Evolutionary conservation across 1,140 invertebrate species (phyloP).

Genomic region (Nixonia krombeini): DNA sequence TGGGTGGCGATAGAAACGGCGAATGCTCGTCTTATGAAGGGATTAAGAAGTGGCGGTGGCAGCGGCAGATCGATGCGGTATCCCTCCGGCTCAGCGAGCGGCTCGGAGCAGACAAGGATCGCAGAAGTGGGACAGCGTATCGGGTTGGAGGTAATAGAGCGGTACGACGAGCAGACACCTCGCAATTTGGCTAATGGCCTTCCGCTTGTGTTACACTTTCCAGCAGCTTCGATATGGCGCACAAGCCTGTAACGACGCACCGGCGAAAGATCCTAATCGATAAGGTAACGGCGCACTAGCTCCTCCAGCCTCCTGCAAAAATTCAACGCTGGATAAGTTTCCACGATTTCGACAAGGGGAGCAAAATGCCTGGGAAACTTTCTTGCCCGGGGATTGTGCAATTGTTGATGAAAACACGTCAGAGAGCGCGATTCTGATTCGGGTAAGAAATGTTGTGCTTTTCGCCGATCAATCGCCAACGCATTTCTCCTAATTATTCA

Average conservation of each 20-base stretch:
- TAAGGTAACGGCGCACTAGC: not conserved
- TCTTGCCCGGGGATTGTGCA: no score
- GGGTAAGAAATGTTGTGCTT: no score
- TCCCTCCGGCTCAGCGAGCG: constrained; percentile 30
- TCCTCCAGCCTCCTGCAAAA: not conserved
- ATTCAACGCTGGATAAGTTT: constrained; percentile 1
- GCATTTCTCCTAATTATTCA: no score
- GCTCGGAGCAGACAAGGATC: constrained; percentile 37
- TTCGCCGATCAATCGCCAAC: no score
- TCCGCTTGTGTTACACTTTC: constrained; percentile 57
- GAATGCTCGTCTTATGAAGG: constrained; percentile 26
- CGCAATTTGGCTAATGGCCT: constrained; percentile 68
- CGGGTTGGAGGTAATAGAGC: constrained; percentile 63
- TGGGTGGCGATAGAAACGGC: no score
- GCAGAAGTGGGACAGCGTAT: constrained; percentile 41
- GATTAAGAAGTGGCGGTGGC: constrained; percentile 43
- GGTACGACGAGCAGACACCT: constrained; percentile 67
- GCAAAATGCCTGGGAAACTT: no score
- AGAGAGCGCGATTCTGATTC: no score
- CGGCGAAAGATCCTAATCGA: constrained; percentile 18
- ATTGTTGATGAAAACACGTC: no score
- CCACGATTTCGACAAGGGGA: not conserved
- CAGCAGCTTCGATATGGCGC: constrained; percentile 36
- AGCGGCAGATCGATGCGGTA: constrained; percentile 48
- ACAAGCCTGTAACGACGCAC: constrained; percentile 17